A percentile compares a stretch with the other conserved stretches of the same genome.
Evolutionary conservation across 2,888 invertebrate species (phyloP).

Genomic region (Drosophila helvetica): DNA sequence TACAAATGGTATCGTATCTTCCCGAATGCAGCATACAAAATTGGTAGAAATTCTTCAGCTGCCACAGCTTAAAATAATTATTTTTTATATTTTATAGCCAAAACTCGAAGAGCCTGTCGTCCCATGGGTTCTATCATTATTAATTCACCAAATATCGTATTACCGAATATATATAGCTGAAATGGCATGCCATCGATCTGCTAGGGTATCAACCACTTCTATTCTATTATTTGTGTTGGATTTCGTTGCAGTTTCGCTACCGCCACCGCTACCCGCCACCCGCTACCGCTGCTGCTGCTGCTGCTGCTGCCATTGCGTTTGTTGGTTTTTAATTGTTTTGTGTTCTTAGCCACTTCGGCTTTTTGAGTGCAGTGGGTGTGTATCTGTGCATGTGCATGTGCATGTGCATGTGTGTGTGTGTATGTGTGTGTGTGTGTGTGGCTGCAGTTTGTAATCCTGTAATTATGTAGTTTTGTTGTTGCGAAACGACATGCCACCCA

Average conservation of each 20-base stretch:
- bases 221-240: background rate
- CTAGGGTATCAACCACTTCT: background rate
- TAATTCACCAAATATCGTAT: background rate
- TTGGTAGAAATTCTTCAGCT: too few species aligned
- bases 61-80: too few species aligned
- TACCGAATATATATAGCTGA: background rate
- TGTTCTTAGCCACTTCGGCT: slow-evolving; percentile 80
- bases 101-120: too few species aligned
- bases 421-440: slow-evolving; percentile 43
- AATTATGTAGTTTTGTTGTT: slow-evolving; percentile 72
- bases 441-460: slow-evolving; percentile 76
- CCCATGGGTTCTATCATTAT: background rate
- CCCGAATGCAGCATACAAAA: too few species aligned
- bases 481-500: slow-evolving; percentile 48
- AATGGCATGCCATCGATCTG: background rate
- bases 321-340: slow-evolving; percentile 77
- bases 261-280: slow-evolving; percentile 10
- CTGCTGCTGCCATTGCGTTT: slow-evolving; percentile 59
- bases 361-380: slow-evolving; percentile 69
- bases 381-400: slow-evolving; percentile 16
- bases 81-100: too few species aligned
- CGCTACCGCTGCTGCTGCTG: slow-evolving; percentile 21
- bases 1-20: too few species aligned
- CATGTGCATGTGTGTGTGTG: slow-evolving; percentile 35
- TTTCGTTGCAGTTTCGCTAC: slow-evolving; percentile 42